A percentile compares a stretch with the other conserved stretches of the same genome.
Evolutionary conservation across 1,140 invertebrate species (phyloP).

Genomic region (Drosophila bocqueti): DNA sequence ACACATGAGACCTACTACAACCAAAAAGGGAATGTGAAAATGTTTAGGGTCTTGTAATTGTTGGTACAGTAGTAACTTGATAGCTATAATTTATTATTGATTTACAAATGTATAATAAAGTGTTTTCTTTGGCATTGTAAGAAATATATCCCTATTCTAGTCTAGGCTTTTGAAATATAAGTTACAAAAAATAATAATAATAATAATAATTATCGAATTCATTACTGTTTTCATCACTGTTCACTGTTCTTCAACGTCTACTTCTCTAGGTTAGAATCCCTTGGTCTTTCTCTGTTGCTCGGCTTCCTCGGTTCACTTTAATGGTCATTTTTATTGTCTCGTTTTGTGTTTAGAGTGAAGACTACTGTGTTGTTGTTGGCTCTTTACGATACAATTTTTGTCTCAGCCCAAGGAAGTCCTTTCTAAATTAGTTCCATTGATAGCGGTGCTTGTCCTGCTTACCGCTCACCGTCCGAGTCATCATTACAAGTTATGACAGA

Average conservation of each 20-base stretch:
- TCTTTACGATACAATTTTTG: conserved; percentile 67
- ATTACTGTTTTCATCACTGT: not conserved
- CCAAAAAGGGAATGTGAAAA: conserved; percentile 13
- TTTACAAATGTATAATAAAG: no score
- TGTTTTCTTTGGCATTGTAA: no score
- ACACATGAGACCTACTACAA: conserved; percentile 53
- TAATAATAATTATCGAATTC: no score
- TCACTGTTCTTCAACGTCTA: not conserved
- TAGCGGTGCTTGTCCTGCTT: conserved; percentile 15
- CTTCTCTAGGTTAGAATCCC: not conserved
- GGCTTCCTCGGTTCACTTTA: conserved; percentile 24
- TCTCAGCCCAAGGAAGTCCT: conserved; percentile 14
- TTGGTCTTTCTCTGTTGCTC: not conserved
- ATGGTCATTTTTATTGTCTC: conserved; percentile 75
- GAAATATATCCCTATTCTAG: no score
- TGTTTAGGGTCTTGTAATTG: not conserved
- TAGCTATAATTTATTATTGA: no score
- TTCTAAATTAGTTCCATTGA: conserved; percentile 73
- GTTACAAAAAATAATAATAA: no score
- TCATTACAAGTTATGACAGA: conserved; percentile 71
- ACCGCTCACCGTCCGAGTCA: conserved; percentile 5
- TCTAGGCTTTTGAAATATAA: no score
- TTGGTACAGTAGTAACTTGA: not conserved
- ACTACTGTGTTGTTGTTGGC: conserved; percentile 10
- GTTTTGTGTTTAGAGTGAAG: conserved; percentile 58